Evolutionary conservation across 2,113 vertebrate genomes (phyloP), one percentile per base, ranked within the genome.

Genomic region (Plestiodon gilberti): DNA sequence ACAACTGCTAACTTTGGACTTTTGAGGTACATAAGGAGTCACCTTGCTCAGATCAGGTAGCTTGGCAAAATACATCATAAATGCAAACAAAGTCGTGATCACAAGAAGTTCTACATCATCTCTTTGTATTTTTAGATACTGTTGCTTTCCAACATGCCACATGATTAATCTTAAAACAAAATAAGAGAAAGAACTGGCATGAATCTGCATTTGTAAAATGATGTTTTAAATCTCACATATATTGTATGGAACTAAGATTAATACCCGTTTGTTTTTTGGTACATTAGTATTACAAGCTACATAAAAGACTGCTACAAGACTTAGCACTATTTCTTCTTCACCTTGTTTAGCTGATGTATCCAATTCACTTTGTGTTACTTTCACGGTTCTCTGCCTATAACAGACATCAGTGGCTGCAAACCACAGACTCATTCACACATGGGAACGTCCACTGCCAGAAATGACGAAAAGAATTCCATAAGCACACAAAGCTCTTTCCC

Each of bases 181-280:
- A 65, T 62, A 82, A 87, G 78, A 48, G 14, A 40, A 73, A 83
- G 79, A 90, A 88, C 74, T 87, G 87, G 91, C 90, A 91, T 89
- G 25, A 40, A 15, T 65, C 17, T 33, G 28, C 33, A 14, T 52
- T 69, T 69, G 40, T 48, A n/a, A 59, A 52, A 52, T 69, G 28
- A 20, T 52, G 33, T 69, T 81, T 65, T 52, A 61, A 79, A 69
- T 33, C 2, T 4, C 67, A 33, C 30, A 33, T n/a, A 22, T 22
- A 22, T 40, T 77, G n/a, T 65, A 30, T 57, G 30, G 9, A 55
- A 65, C 10, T 35, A 81, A n/a, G 25, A 23, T 3, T 43, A 35
- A 83, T 83, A 25, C 40, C 64, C 22, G 4, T 33, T 35, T 65
- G 76, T 14, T 43, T 64, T 59, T 33, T 64, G 11, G 17, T 70